Evolutionary conservation across 2,113 vertebrate genomes (phyloP).

Genomic region (Paradisaea rubra): DNA sequence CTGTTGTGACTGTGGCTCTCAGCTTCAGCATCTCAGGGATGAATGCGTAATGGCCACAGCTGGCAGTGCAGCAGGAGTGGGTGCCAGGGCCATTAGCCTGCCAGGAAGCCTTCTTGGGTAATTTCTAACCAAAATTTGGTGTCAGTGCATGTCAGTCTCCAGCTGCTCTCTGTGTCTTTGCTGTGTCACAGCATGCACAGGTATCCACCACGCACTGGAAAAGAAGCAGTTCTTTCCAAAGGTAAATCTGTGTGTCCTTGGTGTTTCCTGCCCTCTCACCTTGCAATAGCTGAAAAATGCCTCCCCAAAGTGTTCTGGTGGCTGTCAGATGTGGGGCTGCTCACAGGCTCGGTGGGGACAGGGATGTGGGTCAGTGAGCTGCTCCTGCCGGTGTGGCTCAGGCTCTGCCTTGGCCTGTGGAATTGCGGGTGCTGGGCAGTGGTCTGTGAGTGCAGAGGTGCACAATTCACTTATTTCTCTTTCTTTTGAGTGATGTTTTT

Average conservation of each 20-base stretch:
- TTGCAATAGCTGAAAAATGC: neutral
- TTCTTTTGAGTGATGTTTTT: neutral
- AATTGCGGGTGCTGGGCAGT: neutral
- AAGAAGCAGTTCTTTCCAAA: neutral
- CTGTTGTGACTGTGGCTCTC: neutral
- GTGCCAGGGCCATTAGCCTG: neutral
- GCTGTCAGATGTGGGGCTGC: neutral
- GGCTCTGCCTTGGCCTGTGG: neutral
- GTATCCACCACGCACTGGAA: rapidly evolving
- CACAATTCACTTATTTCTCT: neutral
- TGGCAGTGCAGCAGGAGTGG: neutral
- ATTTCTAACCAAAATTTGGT: neutral
- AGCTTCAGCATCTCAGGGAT: neutral
- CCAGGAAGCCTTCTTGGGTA: neutral
- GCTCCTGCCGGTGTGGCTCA: rapidly evolving
- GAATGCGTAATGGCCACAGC: neutral
- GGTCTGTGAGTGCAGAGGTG: neutral
- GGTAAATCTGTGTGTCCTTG: too few species aligned
- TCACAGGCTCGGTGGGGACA: rapidly evolving
- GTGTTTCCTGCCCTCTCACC: neutral
- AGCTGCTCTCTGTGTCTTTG: neutral
- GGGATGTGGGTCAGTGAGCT: rapidly evolving
- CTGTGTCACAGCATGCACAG: neutral
- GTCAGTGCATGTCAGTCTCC: neutral
- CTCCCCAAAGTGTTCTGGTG: neutral